Percentiles rank a stretch among this genome's conserved stretches.
Evolutionary conservation across 2,113 vertebrate genomes (phyloP).

Genomic region (Odocoileus hemionus): DNA sequence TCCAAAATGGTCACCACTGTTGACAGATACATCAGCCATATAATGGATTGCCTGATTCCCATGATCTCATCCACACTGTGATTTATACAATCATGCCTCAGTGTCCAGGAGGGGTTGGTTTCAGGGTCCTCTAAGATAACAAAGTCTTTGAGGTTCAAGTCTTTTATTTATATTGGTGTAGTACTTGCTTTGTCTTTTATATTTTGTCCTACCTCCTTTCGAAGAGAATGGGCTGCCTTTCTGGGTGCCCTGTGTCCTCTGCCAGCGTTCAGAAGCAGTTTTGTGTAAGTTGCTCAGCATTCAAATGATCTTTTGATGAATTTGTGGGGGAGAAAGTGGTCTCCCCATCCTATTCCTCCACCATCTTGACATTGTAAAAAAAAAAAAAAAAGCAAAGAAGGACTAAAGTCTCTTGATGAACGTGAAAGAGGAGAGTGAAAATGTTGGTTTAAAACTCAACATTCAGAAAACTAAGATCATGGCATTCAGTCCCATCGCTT

Average conservation of each 20-base stretch:
- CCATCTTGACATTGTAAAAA: neutral
- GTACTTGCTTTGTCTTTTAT: neutral
- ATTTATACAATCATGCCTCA: neutral
- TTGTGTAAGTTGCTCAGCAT: neutral
- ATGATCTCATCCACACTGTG: fast-evolving
- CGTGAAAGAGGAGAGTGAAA: neutral
- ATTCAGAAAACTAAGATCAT: neutral
- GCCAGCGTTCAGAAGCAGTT: neutral
- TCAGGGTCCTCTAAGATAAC: neutral
- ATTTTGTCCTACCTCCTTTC: neutral
- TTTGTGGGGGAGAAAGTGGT: neutral
- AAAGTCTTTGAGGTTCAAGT: neutral
- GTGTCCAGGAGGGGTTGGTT: neutral
- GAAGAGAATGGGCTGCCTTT: neutral
- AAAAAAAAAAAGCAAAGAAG: neutral
- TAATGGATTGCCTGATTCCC: neutral
- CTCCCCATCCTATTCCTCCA: neutral
- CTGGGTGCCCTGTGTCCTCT: neutral
- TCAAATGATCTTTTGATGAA: neutral
- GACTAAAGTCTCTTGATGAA: neutral
- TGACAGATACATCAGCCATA: fast-evolving
- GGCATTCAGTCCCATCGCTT: neutral
- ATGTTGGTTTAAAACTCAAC: neutral
- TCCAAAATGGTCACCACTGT: neutral
- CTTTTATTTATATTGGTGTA: neutral